Base-by-base conservation (phyloP, 2,113 vertebrate genomes). In the Monarcha castaneiventris region DNA sequence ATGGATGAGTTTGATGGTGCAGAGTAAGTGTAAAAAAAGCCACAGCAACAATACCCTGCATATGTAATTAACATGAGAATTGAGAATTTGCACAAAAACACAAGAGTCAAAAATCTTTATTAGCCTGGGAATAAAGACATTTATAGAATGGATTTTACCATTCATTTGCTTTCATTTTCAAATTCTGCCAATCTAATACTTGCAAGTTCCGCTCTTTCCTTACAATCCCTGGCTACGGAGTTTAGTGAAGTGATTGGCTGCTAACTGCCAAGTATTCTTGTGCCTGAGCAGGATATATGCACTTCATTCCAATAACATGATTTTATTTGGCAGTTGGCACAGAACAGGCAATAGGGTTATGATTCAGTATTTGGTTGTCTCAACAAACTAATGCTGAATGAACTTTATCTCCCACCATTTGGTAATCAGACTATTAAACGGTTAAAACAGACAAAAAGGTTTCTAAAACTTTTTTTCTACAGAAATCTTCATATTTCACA, bases 301-400 rank as follows among this genome's bases (percentile, higher is more conserved):
- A 43, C 33, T 75, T 78, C 64, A 63, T 84, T 94, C 52, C 61
- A 89, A 35, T 46, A 71, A 58, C 25, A 37, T 17, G 33, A 79
- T 83, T 90, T 76, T 88, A 80, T 77, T 87, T 83, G 55, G 20
- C 61, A 96, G 43, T 18, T 89, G 48, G 48, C 52, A 75, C 39
- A 74, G 81, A 87, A 91, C 15, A 77, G 64, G 16, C 64, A 66
- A 62, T 62, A 87, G 9, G 17, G 21, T 71, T 71, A 72, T 74
- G 68, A 93, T 77, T 86, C 84, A 80, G 22, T 64, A 15, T 63
- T 80, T 62, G 25, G 26, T 80, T 73, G 61, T 83, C 87, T 81
- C 43, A 81, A 44, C 17, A 29, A 15, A 62, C 39, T 55, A 84
- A 77, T n/a, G 43, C 18, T 49, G 63, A 88, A 87, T 52, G 10